A percentile compares a stretch with the other conserved stretches of the same genome.
Evolutionary conservation across 2,888 invertebrate genomes (phyloP).

Genomic region (Apotomis capreana): DNA sequence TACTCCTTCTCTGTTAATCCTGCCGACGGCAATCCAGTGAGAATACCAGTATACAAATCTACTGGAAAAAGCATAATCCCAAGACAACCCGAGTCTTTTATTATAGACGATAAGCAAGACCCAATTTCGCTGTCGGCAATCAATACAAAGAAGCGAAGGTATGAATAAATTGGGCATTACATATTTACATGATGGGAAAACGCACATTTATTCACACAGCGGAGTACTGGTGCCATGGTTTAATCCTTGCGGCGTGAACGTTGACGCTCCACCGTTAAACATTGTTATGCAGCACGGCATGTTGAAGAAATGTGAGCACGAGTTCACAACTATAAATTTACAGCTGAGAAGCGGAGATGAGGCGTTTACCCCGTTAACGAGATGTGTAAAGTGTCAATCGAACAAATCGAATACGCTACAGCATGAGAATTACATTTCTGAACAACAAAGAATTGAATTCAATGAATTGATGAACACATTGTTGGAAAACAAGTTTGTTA

Average conservation of each 20-base stretch:
- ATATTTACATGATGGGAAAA: background rate
- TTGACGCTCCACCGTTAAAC: background rate
- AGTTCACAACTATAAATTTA: background rate
- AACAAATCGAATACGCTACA: background rate
- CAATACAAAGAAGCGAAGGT: background rate
- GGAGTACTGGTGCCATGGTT: slow-evolving; percentile 2
- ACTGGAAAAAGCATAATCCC: background rate
- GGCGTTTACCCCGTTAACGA: background rate
- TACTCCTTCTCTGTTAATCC: background rate
- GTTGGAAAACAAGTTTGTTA: background rate
- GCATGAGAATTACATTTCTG: background rate
- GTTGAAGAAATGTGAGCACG: background rate
- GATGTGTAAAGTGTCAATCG: background rate
- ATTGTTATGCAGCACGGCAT: background rate
- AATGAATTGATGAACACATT: background rate
- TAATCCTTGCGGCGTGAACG: background rate
- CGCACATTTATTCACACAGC: background rate
- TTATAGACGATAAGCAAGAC: background rate
- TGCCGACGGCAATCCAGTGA: background rate
- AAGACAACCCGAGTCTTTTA: background rate
- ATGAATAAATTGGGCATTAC: slow-evolving; percentile 1
- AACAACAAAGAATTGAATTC: background rate
- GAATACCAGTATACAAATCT: background rate
- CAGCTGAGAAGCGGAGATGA: slow-evolving; percentile 1
- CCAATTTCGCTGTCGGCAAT: background rate